phyloP scores from a whole-genome alignment of 2,113 vertebrate species.

The Heptranchias perlo region DNA sequence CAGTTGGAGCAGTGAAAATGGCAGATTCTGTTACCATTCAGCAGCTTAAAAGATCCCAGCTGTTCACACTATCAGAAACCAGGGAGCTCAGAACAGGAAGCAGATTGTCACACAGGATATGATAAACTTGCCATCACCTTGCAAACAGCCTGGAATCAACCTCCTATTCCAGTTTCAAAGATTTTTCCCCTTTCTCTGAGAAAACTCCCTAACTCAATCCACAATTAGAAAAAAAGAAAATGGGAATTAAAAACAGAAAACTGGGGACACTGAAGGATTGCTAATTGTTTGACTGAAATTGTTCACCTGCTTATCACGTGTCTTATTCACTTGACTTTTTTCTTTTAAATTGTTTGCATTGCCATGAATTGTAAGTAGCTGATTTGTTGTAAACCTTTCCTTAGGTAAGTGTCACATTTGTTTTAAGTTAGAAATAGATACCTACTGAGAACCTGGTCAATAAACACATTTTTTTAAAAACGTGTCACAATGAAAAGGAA shows the following conservation, averaged over 20 bases:
- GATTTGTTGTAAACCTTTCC: neutral
- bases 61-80: neutral
- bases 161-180: neutral
- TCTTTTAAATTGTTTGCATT: neutral
- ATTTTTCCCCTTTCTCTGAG: neutral
- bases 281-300: neutral
- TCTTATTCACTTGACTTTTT: neutral
- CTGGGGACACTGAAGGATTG: neutral
- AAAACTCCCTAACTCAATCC: neutral
- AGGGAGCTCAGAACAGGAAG: neutral
- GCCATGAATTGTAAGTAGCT: neutral
- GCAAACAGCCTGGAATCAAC: neutral
- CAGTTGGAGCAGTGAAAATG: neutral
- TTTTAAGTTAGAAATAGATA: neutral
- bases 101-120: neutral
- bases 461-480: neutral
- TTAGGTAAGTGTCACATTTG: neutral
- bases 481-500: no score
- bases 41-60: neutral
- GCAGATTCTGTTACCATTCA: neutral
- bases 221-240: neutral
- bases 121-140: neutral
- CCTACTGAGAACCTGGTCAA: neutral
- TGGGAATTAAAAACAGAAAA: neutral
- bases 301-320: neutral